Percentiles rank a stretch among this genome's conserved stretches.
Conservation (phyloP, 2,797 vertebrate genomes). For the Hemitrygon akajei region DNA sequence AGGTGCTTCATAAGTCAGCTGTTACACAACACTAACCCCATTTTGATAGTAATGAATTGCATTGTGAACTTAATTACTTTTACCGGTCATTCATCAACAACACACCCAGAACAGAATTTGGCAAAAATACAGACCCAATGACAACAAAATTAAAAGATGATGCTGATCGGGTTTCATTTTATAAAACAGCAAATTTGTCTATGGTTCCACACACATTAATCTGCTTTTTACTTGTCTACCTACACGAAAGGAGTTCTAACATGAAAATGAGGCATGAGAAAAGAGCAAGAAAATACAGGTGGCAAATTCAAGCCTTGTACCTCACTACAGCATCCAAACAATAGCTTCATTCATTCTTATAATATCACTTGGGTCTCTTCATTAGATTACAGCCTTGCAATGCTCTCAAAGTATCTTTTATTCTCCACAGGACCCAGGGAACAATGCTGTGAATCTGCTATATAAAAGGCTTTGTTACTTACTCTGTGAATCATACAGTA, state of each 20-base stretch:
- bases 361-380: neutral
- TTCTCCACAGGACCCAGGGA: neutral
- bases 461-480: neutral
- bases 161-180: neutral
- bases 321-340: neutral
- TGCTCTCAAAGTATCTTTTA: constrained; percentile 17
- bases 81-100: neutral
- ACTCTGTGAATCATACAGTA: neutral
- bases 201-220: neutral
- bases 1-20: neutral
- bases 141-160: neutral
- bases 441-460: neutral
- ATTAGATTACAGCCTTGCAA: constrained; percentile 27
- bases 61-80: neutral
- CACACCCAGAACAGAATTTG: neutral
- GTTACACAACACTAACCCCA: neutral
- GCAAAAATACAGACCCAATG: neutral
- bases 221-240: neutral
- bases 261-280: neutral
- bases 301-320: neutral
- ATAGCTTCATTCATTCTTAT: neutral
- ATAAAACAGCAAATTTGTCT: neutral
- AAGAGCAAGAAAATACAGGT: neutral
- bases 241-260: neutral
- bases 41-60: neutral